These are phyloP conservation scores for Cephus nigrinus DNA, from an alignment of 2,888 invertebrate genomes.

Conservation along the genomic window DNA sequence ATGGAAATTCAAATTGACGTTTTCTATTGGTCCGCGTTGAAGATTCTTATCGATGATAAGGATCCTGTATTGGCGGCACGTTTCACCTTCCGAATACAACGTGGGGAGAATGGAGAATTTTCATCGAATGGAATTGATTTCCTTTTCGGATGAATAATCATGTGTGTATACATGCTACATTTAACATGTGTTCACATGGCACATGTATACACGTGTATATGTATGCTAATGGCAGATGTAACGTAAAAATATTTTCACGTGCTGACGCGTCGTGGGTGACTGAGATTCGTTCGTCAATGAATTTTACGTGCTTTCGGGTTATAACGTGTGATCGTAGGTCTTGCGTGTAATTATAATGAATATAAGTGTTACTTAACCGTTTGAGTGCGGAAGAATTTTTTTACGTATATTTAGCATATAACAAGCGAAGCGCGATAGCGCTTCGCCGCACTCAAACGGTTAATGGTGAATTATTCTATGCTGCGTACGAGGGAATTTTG, in stretches of 20 bases:
- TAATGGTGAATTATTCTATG: not conserved
- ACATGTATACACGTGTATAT: too few relatives aligned
- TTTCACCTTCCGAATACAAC: not conserved
- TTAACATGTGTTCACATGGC: too few relatives aligned
- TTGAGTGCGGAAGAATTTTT: too few relatives aligned
- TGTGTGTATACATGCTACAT: too few relatives aligned
- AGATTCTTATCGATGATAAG: not conserved
- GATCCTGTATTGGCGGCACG: not conserved
- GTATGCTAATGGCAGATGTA: not conserved
- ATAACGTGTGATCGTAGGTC: not conserved
- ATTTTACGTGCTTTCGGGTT: not conserved
- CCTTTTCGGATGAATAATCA: not conserved
- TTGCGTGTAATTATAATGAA: not conserved
- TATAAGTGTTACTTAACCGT: not conserved
- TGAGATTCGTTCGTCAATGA: not conserved
- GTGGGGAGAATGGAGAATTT: constrained; percentile 1
- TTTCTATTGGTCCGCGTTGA: not conserved
- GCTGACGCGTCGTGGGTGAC: not conserved
- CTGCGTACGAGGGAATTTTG: not conserved
- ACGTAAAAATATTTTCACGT: not conserved
- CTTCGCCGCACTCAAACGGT: too few relatives aligned
- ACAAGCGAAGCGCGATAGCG: too few relatives aligned
- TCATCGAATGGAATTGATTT: not conserved
- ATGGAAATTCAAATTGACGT: not conserved
- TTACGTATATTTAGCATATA: too few relatives aligned